phyloP scores from a whole-genome alignment of 2,797 vertebrate species.

The Spinibarbus caldwelli region DNA sequence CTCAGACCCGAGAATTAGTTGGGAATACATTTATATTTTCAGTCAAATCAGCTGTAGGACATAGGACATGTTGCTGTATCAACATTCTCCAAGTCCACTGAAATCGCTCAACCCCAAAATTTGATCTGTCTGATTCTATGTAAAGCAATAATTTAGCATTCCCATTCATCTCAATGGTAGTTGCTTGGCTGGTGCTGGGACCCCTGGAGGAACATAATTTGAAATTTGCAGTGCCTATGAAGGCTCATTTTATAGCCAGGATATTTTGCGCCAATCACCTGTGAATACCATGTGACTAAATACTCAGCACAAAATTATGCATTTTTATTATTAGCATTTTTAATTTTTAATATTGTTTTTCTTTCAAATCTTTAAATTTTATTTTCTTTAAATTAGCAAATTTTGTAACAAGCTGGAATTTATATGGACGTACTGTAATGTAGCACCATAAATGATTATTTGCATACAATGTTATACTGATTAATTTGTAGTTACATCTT shows the following conservation, averaged over 20 bases:
- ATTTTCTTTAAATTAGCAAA: too few species aligned
- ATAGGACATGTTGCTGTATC: background rate
- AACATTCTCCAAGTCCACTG: background rate
- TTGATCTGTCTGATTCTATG: background rate
- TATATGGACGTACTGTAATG: too few species aligned
- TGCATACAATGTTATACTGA: too few species aligned
- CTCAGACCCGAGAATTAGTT: background rate
- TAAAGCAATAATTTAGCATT: background rate
- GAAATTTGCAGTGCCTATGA: background rate
- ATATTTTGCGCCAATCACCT: slow-evolving; percentile 4
- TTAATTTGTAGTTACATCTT: too few species aligned
- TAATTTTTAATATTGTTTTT: too few species aligned
- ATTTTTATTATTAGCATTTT: too few species aligned
- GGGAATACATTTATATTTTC: slow-evolving; percentile 18
- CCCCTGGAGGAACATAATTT: background rate
- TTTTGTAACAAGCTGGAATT: too few species aligned
- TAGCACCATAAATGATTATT: too few species aligned
- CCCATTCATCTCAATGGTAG: background rate
- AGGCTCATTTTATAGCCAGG: background rate
- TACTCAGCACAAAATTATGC: background rate
- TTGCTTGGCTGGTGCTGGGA: background rate
- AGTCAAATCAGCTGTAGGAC: slow-evolving; percentile 7
- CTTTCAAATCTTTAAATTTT: too few species aligned
- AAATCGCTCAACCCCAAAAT: background rate
- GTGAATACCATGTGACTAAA: background rate